These are phyloP conservation scores for Pentalonia nigronervosa DNA, from an alignment of 1,140 invertebrate species.

Conservation along the genomic window DNA sequence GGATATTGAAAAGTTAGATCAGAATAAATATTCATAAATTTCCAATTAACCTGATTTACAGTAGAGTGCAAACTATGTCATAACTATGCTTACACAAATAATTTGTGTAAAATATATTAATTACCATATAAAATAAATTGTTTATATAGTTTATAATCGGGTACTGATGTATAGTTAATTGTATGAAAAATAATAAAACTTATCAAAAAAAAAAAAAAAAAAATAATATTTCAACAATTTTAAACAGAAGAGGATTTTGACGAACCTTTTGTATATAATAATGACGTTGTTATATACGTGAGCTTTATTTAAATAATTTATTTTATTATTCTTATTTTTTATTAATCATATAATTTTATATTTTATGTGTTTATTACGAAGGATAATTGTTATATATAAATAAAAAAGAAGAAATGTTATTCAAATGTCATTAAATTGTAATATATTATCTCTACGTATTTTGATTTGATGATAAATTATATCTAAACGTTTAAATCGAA, in stretches of 20 bases:
- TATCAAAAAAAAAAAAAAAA: background rate
- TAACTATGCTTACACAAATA: background rate
- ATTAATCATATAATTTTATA: background rate
- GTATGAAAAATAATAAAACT: background rate
- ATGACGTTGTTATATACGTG: background rate
- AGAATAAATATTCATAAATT: background rate
- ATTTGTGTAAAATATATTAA: background rate
- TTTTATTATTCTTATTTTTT: background rate
- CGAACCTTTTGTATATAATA: background rate
- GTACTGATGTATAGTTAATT: background rate
- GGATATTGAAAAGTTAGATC: background rate
- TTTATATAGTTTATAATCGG: background rate
- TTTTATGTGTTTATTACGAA: background rate
- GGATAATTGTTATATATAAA: background rate
- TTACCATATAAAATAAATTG: background rate
- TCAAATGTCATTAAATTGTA: background rate
- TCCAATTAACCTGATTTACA: background rate
- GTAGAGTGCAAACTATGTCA: background rate
- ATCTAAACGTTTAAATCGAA: background rate
- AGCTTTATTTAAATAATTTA: background rate
- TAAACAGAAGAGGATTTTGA: background rate
- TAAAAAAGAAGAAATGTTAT: background rate
- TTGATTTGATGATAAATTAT: background rate
- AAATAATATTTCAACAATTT: background rate
- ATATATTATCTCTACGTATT: background rate